Evolutionary conservation across 2,888 invertebrate genomes (phyloP), one percentile per base, ranked within the genome.

Genomic region (Tribolium freemani): DNA sequence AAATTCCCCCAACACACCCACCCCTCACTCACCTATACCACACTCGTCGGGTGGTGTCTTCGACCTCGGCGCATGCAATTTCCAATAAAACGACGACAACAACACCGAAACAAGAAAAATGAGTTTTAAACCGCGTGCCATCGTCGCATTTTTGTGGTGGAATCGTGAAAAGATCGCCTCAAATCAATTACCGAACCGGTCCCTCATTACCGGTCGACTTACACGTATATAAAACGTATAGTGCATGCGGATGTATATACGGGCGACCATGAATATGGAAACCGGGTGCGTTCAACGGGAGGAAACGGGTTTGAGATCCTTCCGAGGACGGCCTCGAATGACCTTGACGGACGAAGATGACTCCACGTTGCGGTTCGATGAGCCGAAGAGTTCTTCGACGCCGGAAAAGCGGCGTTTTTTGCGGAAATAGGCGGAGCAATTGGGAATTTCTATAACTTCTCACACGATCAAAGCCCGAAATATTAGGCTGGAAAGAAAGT

Each of bases 161-260:
- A 75, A 76, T 75, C 74, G 73, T 72, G 76, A 76, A 76, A 78
- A 77, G 74, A 68, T 69, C 67, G 38, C 13, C 67, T 72, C 66
- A 75, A 78, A 78, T 79, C 78, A 76, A 73, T 76, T 74, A 74
- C 69, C 54, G 66, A 78, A 77, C 78, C 78, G 77, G 78, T 78
- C 75, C 54, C 72, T 76, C 72, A 74, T 77, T 77, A 77, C 72
- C 26, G 26, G 26, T 26, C 26, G 46, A 20, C 45, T 45, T 58
- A 60, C 16, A 48, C 48, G 48, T 48, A 48, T 48, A 48, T 48
- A 48, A 48, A 48, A 54, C 64, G 54, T 48, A 30, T 31, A 56
- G 20, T 69, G 68, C 58, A 75, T 70, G 75, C 75, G 75, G 75
- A 74, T 74, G 60, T 75, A 63, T 48, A 20, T 26, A 60, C 60